A percentile compares a stretch with the other conserved stretches of the same genome.
Evolutionary conservation across 2,888 invertebrate genomes (phyloP).

Genomic region (Drosophila mettleri): DNA sequence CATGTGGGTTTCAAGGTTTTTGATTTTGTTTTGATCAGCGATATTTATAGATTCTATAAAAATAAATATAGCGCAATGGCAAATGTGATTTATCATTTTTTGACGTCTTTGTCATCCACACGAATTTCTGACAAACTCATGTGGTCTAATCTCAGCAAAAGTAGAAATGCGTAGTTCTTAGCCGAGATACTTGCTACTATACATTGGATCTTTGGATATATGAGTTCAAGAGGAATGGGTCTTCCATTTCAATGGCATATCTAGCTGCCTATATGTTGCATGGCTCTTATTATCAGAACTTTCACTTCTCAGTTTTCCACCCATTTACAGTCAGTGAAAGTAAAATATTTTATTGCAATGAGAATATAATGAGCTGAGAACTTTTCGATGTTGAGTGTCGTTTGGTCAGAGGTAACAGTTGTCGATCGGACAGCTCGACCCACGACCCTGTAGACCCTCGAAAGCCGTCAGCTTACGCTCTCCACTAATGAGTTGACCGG

Average conservation of each 20-base stretch:
- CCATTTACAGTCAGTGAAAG: neutral
- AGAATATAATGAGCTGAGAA: neutral
- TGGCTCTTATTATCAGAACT: neutral
- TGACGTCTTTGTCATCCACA: neutral
- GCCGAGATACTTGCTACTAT: neutral
- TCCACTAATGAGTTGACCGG: neutral
- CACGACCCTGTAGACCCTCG: too few species aligned
- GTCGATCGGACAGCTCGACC: too few species aligned
- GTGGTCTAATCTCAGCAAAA: neutral
- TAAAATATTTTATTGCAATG: neutral
- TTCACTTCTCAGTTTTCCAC: neutral
- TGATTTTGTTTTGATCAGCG: neutral
- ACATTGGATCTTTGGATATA: neutral
- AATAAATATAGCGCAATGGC: slow-evolving; percentile 3
- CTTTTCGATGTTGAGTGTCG: too few species aligned
- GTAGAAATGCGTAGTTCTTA: neutral
- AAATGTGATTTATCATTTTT: neutral
- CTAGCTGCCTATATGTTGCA: too few species aligned
- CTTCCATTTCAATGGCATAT: neutral
- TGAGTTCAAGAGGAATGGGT: neutral
- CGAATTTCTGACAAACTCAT: neutral
- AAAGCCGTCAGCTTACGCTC: too few species aligned
- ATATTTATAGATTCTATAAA: slow-evolving; percentile 3
- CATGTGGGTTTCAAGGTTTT: too few species aligned
- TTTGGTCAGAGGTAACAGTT: too few species aligned